Evolutionary conservation across 2,888 invertebrate species (phyloP), one percentile per base, ranked within the genome.

Genomic region (Trachelus iudaicus): DNA sequence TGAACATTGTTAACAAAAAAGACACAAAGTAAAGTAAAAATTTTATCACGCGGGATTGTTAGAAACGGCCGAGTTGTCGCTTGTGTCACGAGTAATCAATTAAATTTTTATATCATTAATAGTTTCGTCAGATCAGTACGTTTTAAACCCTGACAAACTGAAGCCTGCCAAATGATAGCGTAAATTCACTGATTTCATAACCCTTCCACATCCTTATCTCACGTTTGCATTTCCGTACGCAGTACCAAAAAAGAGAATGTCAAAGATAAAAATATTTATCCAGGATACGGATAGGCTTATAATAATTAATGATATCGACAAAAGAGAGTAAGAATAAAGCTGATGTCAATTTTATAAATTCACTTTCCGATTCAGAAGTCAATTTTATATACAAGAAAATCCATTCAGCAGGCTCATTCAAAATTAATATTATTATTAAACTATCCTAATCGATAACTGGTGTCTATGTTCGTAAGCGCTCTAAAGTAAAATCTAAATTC

Each of bases 311-410:
- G 56, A 56, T 56, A 56, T 23, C 56, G 9, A 56, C 56, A 0
- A 23, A 56, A 23, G 56, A 56, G 15, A 56, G 23, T 23, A 9
- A 2, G 23, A 23, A 56, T 9, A 9, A 15, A 23, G 1, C 56
- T 9, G 23, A 23, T 56, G 23, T 56, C 9, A 56, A 6, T 56
- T 56, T 56, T 6, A 23, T 15, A 40, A 40, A 40, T 56, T 56
- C 56, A 56, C 23, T 56, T 56, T 56, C 6, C 23, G 23, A 56
- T 56, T 56, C 15, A 9, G 2, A 23, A 15, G 56, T 56, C 15
- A 56, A 56, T 56, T 56, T 77, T 77, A 77, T 77, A 77, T 77
- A 77, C 77, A 77, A 77, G 77, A 77, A 13, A 68, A 71, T 77
- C 77, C 75, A 73, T 77, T 75, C 75, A 35, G 40, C 69, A 40